These are phyloP conservation scores for Crocodylus rhombifer DNA, from an alignment of 2,797 vertebrate species.

Conservation along the genomic window DNA sequence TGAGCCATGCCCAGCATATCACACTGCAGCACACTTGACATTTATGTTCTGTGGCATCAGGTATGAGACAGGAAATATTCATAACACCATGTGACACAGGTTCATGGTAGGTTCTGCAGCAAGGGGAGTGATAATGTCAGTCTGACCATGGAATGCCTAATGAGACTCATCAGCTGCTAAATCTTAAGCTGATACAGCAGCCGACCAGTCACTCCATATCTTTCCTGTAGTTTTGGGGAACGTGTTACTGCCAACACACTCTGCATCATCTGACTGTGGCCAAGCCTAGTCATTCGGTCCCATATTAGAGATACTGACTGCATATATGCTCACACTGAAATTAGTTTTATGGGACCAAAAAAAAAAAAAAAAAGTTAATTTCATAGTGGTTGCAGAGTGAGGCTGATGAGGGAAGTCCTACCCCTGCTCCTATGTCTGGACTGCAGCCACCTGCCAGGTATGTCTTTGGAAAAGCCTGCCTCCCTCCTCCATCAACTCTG, in stretches of 20 bases:
- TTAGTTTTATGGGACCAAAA: background rate
- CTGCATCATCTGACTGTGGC: fast-evolving
- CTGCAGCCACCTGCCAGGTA: too few relatives aligned
- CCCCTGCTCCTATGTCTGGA: too few relatives aligned
- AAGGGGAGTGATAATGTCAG: background rate
- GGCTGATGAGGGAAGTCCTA: too few relatives aligned
- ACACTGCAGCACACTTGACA: background rate
- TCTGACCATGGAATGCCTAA: background rate
- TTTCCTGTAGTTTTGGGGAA: background rate
- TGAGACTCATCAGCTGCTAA: background rate
- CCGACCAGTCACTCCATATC: fast-evolving
- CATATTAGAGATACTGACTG: background rate
- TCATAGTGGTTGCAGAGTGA: too few relatives aligned
- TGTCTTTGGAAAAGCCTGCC: too few relatives aligned
- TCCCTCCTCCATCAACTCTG: too few relatives aligned
- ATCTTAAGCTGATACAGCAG: fast-evolving
- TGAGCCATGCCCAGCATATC: fast-evolving
- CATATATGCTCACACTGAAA: background rate
- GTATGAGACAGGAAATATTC: too few relatives aligned
- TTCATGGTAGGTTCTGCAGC: background rate
- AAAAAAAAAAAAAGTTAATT: too few relatives aligned
- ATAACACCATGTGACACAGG: background rate
- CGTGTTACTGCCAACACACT: background rate
- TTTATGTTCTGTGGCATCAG: too few relatives aligned
- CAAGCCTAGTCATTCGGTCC: background rate